Percentiles rank a stretch among this genome's conserved stretches.
phyloP scores from a whole-genome alignment of 2,888 invertebrate genomes.

The Nemapogon koenigi region DNA sequence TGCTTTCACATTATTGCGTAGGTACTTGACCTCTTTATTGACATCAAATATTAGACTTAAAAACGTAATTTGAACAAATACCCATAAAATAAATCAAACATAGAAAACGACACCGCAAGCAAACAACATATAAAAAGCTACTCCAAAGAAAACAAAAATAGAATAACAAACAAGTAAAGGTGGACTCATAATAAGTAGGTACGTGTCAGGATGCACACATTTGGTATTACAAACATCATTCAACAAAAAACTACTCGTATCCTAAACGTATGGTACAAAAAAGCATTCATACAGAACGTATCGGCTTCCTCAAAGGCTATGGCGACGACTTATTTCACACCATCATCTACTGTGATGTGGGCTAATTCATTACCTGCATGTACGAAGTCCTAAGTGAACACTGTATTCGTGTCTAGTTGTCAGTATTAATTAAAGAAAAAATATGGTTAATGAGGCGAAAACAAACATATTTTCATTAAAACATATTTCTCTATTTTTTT shows the following conservation, averaged over 20 bases:
- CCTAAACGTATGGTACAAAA: conserved; percentile 55
- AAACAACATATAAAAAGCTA: conserved; percentile 4
- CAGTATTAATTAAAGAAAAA: no score
- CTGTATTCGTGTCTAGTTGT: no score
- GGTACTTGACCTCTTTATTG: no score
- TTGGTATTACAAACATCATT: conserved; percentile 55
- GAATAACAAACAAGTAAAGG: conserved; percentile 15
- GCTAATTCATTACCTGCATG: no score
- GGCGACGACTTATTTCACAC: conserved; percentile 54
- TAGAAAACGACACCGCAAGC: not conserved
- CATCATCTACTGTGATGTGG: conserved; percentile 32
- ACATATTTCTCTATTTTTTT: no score
- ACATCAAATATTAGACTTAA: no score
- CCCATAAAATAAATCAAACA: no score
- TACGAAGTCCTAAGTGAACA: no score
- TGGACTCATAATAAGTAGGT: conserved; percentile 55
- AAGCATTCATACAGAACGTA: conserved; percentile 46
- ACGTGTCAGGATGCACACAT: conserved; percentile 63
- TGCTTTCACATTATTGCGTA: no score
- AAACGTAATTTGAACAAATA: no score
- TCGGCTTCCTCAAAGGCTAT: conserved; percentile 39
- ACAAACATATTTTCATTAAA: no score
- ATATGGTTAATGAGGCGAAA: no score
- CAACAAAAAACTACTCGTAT: conserved; percentile 53
- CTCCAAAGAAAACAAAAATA: conserved; percentile 25